Percentiles rank a stretch among this genome's conserved stretches.
Conservation (phyloP, 1,140 invertebrate genomes). For the Drosophila tristis region DNA sequence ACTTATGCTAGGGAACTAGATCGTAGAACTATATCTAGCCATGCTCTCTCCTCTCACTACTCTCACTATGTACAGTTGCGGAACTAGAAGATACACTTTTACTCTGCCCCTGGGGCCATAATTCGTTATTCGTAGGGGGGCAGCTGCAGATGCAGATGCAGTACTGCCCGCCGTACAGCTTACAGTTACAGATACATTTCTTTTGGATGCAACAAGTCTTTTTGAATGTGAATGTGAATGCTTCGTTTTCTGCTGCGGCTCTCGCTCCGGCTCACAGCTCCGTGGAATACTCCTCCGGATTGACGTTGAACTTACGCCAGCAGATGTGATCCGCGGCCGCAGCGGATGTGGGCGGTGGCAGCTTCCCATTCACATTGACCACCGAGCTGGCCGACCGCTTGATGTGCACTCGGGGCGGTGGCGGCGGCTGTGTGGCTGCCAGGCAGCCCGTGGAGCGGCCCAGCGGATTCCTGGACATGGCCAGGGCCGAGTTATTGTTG, state of each 20-base stretch:
- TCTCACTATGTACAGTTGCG: constrained; percentile 60
- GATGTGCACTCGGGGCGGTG: constrained; percentile 51
- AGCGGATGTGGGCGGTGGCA: constrained; percentile 62
- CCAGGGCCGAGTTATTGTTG: constrained; percentile 14
- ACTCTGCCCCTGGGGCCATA: constrained; percentile 44
- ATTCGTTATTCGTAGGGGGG: constrained; percentile 57
- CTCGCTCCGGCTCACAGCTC: constrained; percentile 66
- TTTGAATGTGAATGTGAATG: constrained; percentile 78
- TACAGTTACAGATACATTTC: constrained; percentile 74
- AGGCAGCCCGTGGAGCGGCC: constrained; percentile 69
- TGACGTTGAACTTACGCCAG: constrained; percentile 83
- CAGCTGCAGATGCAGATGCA: constrained; percentile 20
- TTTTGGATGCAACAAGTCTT: constrained; percentile 83
- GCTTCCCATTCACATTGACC: constrained; percentile 71
- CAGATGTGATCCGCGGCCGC: constrained; percentile 78
- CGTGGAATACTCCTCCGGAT: constrained; percentile 82
- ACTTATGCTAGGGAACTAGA: constrained; percentile 58
- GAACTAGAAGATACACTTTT: constrained; percentile 77
- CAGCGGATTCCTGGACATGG: constrained; percentile 75
- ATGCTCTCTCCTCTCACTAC: neutral
- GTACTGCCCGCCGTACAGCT: constrained; percentile 7
- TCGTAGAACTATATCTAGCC: constrained; percentile 52
- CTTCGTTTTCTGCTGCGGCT: constrained; percentile 44
- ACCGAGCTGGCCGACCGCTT: constrained; percentile 73
- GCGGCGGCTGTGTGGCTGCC: constrained; percentile 41